Evolutionary conservation across 2,888 invertebrate species (phyloP), one percentile per base, ranked within the genome.

Genomic region (Mellilla xanthometata): DNA sequence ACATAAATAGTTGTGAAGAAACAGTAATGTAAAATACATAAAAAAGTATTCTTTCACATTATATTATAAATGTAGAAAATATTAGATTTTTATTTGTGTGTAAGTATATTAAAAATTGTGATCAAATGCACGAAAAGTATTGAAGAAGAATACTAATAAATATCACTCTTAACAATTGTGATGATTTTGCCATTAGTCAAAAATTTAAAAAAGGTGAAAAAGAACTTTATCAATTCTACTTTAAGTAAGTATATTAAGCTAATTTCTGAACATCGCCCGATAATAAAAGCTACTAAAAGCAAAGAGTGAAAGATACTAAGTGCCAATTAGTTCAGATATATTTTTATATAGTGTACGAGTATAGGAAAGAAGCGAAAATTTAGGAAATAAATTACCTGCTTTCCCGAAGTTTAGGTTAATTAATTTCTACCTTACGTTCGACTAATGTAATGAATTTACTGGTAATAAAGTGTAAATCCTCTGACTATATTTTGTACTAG

Each of bases 171-270:
- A 88, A 88, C 87, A 88, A 88, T 88, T 88, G 88, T 83, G 81
- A 74, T 75, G 82, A 81, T 80, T 84, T 88, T 88, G 88, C 88
- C 88, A 87, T 81, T 82, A 87, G 85, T 86, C 77, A 78, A 87
- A 85, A 82, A 72, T 72, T 72, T 56, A 47, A 68, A 65, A 66
- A 39, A 60, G 32, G 32, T 51, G 54, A 55, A 49, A 8, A 9
- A 4, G 42, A 64, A 58, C 53, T 58, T 60, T 53, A 66, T 57
- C 40, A 72, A 65, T 52, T 68, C 70, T 77, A 76, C 72, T 64
- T 11, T 53, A 62, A 68, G 65, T 54, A 56, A 19, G 54, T 38
- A 47, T 49, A 31, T 42, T 44, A 79, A 73, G 69, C 76, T 68
- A 65, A 61, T 61, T 58, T 65, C 60, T 54, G 31, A 51, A 65